Base-by-base conservation (phyloP, 2,113 vertebrate species). In the Rhegmatorhina hoffmannsi region DNA sequence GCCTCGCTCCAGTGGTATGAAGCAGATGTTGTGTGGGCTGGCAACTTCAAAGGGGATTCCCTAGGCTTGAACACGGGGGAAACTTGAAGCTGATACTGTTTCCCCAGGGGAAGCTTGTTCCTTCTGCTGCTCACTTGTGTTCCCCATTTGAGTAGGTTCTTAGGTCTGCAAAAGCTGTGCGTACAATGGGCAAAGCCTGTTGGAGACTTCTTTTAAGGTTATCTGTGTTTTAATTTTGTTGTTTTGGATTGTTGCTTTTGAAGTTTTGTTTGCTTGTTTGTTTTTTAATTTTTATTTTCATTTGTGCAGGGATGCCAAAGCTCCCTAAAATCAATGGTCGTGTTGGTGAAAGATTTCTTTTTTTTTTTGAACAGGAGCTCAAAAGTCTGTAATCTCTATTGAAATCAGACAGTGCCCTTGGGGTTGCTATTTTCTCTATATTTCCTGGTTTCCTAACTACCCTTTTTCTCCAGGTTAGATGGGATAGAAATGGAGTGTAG, bases 41-140 rank as follows among this genome's bases (percentile, higher is more conserved):
- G 47, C 3, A 36, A 18, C 69, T 87, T 93, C 80, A 72, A 12
- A 93, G 89, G 91, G 94, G 84, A 89, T 92, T 96, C 77, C 84
- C 87, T 55, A 43, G 84, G 81, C 87, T 26, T 3, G 36, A 49
- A 49, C 49, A 6, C 17, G 49, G 82, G 87, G 70, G 67, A 82
- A 91, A 64, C 74, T 25, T 60, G 55, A 79, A 87, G 36, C 34
- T 79, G 78, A 36, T 90, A 28, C 1, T n/a, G 1, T 31, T 81
- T 91, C 49, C 81, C 28, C 53, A 18, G n/a, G 31, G 87, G 44
- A 38, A 77, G 52, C 34, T 60, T 34, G 14, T 76, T 94, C 66
- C 58, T 87, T 81, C 53, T 94, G 40, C 25, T 87, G 15, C 64
- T 87, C 8, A 0, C 17, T 52, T 36, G 26, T 36, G 62, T 62